Evolutionary conservation across 1,140 invertebrate genomes (phyloP).

Genomic region (Oryctes rhinoceros): DNA sequence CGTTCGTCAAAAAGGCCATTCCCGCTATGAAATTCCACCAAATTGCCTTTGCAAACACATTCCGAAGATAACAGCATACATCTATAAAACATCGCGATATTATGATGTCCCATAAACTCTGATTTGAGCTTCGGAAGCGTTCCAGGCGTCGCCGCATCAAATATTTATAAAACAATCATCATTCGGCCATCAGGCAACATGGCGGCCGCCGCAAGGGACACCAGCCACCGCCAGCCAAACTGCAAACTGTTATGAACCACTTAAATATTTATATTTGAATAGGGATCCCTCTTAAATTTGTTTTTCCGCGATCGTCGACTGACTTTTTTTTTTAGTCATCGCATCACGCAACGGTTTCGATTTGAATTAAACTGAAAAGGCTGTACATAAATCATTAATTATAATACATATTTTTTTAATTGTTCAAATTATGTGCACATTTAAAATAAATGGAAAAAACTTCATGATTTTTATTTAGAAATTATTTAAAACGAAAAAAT

Average conservation of each 20-base stretch:
- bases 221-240: constrained; percentile 50
- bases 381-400: not conserved
- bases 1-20: constrained; percentile 57
- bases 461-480: no score
- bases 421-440: no score
- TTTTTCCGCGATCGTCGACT: constrained; percentile 45
- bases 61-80: constrained; percentile 55
- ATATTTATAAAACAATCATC: constrained; percentile 64
- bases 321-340: not conserved
- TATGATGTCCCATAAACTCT: constrained; percentile 62
- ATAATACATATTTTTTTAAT: not conserved
- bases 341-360: not conserved
- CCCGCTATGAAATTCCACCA: constrained; percentile 54
- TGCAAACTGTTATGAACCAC: constrained; percentile 61
- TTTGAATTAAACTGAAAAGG: not conserved
- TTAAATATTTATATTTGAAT: constrained; percentile 63
- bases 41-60: constrained; percentile 54
- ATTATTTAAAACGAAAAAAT: no score
- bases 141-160: constrained; percentile 54
- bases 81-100: constrained; percentile 61
- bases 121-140: constrained; percentile 57
- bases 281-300: constrained; percentile 61
- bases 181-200: constrained; percentile 62
- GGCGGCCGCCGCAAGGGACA: constrained; percentile 56
- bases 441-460: no score